Evolutionary conservation across 2,797 vertebrate species (phyloP), one percentile per base, ranked within the genome.

Genomic region (Amphiprion clarkii): DNA sequence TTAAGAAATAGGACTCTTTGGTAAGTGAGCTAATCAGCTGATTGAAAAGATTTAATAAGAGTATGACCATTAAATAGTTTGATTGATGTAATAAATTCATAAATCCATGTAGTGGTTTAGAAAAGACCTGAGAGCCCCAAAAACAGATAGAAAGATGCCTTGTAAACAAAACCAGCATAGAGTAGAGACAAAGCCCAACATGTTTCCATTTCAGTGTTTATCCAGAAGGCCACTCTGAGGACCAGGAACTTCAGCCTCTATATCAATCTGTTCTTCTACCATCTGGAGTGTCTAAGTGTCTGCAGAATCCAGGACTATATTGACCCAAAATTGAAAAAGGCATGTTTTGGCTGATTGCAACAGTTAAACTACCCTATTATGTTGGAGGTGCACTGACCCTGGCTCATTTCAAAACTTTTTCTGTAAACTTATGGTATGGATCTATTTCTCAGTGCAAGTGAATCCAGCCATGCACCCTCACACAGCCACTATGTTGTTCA

Each of bases 401-500:
- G 44, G 29, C 61, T 68, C 33, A 49, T 58, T 17, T 76, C n/a
- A 67, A 55, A 58, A 57, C 12, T 10, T 40, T 46, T 46, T 19
- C 19, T 19, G 13, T 46, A 81, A 87, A 62, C 65, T 5, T n/a
- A 12, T 14, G 6, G 36, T 11, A 62, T 67, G 58, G 66, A 60
- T 70, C 53, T 76, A 21, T 78, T 61, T 85, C 27, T 64, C 44
- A 66, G 16, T 44, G 42, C 13, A 44, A 17, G 42, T 46, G 10
- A 39, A 39, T 11, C 36, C 10, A 2, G 36, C 36, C 10, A 10
- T 39, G 36, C 36, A 3, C 36, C 75, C 82, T 95, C 95, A 99
- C 76, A 99, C 95, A 46, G 96, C 97, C 62, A 98, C 93, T 5
- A 99, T 99, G 92, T 98, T 98, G 91, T 99, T 99, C 96, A 99